phyloP scores from a whole-genome alignment of 2,888 invertebrate species.

The Cryptocephalus moraei region DNA sequence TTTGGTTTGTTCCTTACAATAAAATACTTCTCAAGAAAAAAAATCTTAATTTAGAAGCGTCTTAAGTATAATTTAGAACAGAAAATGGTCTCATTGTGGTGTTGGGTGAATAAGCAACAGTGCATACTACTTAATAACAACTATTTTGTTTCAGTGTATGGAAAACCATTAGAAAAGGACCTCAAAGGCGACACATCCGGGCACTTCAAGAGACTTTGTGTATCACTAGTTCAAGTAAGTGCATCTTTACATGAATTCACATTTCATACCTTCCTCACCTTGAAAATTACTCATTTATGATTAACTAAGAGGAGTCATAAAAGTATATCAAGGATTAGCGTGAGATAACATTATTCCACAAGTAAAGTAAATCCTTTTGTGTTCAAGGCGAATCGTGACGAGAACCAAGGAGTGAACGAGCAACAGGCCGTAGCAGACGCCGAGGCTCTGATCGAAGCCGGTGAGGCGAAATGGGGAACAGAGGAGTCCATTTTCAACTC shows the following conservation, averaged over 20 bases:
- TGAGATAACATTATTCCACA: neutral
- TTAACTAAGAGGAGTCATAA: neutral
- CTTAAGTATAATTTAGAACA: no score
- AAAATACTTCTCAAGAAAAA: no score
- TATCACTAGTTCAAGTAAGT: slow-evolving; percentile 64
- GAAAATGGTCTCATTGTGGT: no score
- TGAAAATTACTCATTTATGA: no score
- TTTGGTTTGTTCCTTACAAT: no score
- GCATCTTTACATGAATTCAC: neutral
- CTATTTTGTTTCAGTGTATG: slow-evolving; percentile 54
- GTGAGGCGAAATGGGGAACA: slow-evolving; percentile 81
- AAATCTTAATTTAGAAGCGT: no score
- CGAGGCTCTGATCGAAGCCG: slow-evolving; percentile 63
- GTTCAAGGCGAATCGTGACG: slow-evolving; percentile 76
- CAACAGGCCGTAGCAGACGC: slow-evolving; percentile 75
- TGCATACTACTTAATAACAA: neutral
- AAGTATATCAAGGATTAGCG: neutral
- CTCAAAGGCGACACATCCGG: slow-evolving; percentile 89
- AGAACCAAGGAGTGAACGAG: slow-evolving; percentile 77
- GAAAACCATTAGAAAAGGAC: slow-evolving; percentile 71
- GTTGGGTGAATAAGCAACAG: no score
- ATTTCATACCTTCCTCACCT: neutral
- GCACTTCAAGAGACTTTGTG: slow-evolving; percentile 85
- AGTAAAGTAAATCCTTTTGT: slow-evolving; percentile 2
- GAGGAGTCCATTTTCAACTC: slow-evolving; percentile 82